Evolutionary conservation across 2,113 vertebrate species (phyloP).

Genomic region (Rhabdornis inornatus): DNA sequence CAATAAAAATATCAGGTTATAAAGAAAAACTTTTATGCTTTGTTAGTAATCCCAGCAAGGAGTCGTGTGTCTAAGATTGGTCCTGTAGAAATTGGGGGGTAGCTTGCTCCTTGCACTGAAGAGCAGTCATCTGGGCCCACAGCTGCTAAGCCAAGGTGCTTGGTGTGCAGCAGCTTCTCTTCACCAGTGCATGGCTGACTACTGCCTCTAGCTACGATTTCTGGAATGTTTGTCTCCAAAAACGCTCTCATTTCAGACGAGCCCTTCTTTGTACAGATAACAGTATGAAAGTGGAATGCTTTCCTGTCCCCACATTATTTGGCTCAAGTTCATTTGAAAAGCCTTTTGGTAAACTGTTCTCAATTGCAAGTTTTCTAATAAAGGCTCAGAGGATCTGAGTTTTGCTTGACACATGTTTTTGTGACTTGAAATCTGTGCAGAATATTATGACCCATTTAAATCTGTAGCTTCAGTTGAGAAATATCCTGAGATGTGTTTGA

Average conservation of each 20-base stretch:
- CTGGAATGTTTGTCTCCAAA: not conserved
- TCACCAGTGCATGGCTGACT: not conserved
- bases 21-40: not conserved
- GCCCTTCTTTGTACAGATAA: not conserved
- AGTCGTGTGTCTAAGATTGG: not conserved
- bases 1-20: not conserved
- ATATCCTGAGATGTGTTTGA: not conserved
- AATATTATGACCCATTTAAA: not conserved
- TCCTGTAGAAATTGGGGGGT: fast-evolving
- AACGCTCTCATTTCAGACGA: not conserved
- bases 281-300: not conserved
- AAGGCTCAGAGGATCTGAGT: not conserved
- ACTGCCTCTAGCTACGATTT: not conserved
- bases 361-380: not conserved
- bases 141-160: not conserved
- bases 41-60: not conserved
- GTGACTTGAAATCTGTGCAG: not conserved
- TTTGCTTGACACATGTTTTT: not conserved
- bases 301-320: not conserved
- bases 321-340: not conserved
- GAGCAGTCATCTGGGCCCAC: not conserved
- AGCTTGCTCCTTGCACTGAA: not conserved
- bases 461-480: not conserved
- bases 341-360: not conserved
- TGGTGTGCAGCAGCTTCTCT: not conserved